Conservation (phyloP, 1,140 invertebrate species). For the Anadara kagoshimensis region DNA sequence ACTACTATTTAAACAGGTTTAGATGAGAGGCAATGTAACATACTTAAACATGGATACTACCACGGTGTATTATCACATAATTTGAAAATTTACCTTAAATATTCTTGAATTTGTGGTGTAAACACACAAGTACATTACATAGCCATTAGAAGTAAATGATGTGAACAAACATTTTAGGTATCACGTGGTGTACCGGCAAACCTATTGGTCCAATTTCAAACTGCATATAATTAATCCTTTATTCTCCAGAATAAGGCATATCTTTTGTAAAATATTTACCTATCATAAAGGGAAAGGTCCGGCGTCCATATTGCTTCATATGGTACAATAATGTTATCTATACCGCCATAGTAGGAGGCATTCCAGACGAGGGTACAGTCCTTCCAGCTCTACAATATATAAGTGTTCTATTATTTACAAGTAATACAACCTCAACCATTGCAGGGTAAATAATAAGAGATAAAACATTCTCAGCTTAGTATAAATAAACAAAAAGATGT, state of each 20-base stretch:
- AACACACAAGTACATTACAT: background rate
- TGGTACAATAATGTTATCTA: background rate
- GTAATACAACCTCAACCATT: too few relatives aligned
- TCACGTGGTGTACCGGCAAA: background rate
- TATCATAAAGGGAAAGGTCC: slow-evolving; percentile 13
- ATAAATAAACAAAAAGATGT: too few relatives aligned
- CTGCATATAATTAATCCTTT: slow-evolving; percentile 64
- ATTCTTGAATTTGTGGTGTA: too few relatives aligned
- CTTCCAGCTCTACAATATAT: slow-evolving; percentile 7
- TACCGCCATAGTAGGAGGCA: background rate
- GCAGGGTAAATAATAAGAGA: too few relatives aligned
- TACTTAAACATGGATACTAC: too few relatives aligned
- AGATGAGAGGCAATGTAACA: too few relatives aligned
- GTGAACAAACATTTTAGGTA: background rate
- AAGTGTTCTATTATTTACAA: too few relatives aligned
- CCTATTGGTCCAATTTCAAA: slow-evolving; percentile 96
- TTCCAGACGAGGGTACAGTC: slow-evolving; percentile 12
- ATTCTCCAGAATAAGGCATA: background rate
- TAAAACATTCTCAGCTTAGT: too few relatives aligned
- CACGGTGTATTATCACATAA: too few relatives aligned
- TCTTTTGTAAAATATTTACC: slow-evolving; percentile 56
- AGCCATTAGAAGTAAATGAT: background rate
- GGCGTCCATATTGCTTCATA: slow-evolving; percentile 7
- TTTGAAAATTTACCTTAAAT: too few relatives aligned
- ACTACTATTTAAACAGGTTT: background rate